Evolutionary conservation across 2,113 vertebrate species (phyloP), one percentile per base, ranked within the genome.

Genomic region (Rhabdomys dilectus): DNA sequence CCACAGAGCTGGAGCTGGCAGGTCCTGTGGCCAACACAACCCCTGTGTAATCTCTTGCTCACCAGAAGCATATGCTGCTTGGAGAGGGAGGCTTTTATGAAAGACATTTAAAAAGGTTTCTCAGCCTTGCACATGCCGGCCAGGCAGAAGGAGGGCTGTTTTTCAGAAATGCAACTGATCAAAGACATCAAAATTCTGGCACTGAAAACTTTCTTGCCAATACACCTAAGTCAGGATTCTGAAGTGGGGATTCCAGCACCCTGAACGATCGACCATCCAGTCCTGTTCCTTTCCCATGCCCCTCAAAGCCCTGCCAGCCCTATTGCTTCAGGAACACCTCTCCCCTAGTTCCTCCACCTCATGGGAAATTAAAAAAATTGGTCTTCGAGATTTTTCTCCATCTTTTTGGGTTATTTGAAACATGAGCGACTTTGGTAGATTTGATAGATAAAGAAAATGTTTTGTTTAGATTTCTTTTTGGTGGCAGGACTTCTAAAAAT

Each of bases 31-130:
- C 88, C 81, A 87, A 45, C 45, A 91, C 86, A 92, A 91, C 81
- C 87, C 2, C 7, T 73, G 82, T 91, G 66, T 96, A 96, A 96
- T 98, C 96, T 96, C 90, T 88, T 1, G 0, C 90, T 87, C 82
- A 93, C 66, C 95, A 91, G 94, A 89, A 95, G 92, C 97, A 97
- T 93, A 95, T 97, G 97, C 88, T 96, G 85, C 34, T 1, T 0
- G 0, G 36, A 64, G 6, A 17, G 81, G 88, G 45, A 87, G 39
- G 91, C 56, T 88, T 94, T 96, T 89, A 19, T 42, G 72, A 72
- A 96, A 91, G 91, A 66, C 77, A 31, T 93, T 94, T 93, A 95
- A 96, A 97, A 93, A 93, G 95, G 94, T 96, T 97, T 97, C 89
- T 88, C 75, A 72, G n/a, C 66, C 80, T 42, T 73, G 89, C 94